Conservation (phyloP, 2,113 vertebrate genomes). For the Cynopterus brachyotis region DNA sequence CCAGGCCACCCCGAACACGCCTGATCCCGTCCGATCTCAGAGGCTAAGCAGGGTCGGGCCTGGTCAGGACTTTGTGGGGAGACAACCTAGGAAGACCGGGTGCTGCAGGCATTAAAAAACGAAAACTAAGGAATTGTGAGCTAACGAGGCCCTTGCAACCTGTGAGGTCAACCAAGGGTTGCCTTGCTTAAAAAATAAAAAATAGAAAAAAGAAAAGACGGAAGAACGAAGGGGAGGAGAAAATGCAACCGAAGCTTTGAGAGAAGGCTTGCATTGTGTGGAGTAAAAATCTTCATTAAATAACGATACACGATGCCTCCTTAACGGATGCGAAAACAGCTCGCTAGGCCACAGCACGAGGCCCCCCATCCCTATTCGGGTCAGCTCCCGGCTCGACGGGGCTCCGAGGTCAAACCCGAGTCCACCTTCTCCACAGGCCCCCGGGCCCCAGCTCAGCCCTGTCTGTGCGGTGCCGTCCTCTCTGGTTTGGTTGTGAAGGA, state of each 20-base stretch:
- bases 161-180: too few species aligned
- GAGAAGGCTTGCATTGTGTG: rapidly evolving
- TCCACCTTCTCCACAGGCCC: background rate
- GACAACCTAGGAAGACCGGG: too few species aligned
- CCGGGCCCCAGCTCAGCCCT: background rate
- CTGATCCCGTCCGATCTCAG: too few species aligned
- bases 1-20: too few species aligned
- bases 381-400: background rate
- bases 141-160: too few species aligned
- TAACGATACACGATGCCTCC: background rate
- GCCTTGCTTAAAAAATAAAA: too few species aligned
- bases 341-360: background rate
- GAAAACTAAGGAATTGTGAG: too few species aligned
- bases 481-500: background rate
- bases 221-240: background rate
- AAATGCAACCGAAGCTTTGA: background rate
- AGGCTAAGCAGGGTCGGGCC: too few species aligned
- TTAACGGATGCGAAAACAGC: background rate
- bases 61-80: too few species aligned
- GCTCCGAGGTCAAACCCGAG: background rate
- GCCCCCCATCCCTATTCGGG: too few species aligned
- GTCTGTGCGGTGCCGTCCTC: background rate
- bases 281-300: background rate
- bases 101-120: too few species aligned
- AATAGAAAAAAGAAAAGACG: background rate